phyloP scores from a whole-genome alignment of 2,797 vertebrate species.

The Chanos chanos region DNA sequence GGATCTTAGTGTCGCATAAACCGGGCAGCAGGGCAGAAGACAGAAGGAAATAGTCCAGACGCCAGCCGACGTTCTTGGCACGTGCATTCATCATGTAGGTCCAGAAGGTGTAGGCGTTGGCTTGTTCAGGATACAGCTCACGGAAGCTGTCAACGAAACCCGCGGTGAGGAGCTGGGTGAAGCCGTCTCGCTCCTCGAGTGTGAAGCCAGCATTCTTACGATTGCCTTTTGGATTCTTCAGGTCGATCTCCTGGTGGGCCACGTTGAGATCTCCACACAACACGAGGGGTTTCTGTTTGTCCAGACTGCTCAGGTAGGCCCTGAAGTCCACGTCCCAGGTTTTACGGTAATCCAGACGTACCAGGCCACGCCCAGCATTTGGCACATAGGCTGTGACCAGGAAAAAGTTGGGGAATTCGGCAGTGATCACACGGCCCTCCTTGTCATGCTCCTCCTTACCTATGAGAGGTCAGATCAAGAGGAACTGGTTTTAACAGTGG shows the following conservation, averaged over 20 bases:
- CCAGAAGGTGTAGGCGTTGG: conserved; percentile 88
- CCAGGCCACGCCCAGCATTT: conserved; percentile 79
- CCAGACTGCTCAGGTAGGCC: conserved; percentile 74
- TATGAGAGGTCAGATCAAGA: conserved; percentile 40
- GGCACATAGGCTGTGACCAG: conserved; percentile 85
- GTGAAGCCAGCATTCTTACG: conserved; percentile 89
- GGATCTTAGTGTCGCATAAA: conserved; percentile 88
- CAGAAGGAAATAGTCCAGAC: conserved; percentile 87
- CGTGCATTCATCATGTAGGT: conserved; percentile 93
- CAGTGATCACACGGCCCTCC: conserved; percentile 88
- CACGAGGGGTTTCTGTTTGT: conserved; percentile 80
- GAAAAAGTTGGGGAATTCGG: conserved; percentile 79
- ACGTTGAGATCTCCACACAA: conserved; percentile 90
- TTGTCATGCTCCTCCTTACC: conserved; percentile 89
- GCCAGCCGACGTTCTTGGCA: conserved; percentile 87
- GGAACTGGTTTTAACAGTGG: not conserved
- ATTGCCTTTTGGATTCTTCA: conserved; percentile 88
- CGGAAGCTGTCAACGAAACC: conserved; percentile 87
- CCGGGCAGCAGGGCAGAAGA: conserved; percentile 74
- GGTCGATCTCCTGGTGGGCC: conserved; percentile 87
- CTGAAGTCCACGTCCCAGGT: conserved; percentile 85
- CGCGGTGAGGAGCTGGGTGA: conserved; percentile 72
- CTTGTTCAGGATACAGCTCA: conserved; percentile 77
- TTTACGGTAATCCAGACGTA: conserved; percentile 83
- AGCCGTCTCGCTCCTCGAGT: conserved; percentile 81